Percentiles rank a stretch among this genome's conserved stretches.
These are phyloP conservation scores for Pteria penguin DNA, from an alignment of 2,888 invertebrate genomes.

Conservation along the genomic window DNA sequence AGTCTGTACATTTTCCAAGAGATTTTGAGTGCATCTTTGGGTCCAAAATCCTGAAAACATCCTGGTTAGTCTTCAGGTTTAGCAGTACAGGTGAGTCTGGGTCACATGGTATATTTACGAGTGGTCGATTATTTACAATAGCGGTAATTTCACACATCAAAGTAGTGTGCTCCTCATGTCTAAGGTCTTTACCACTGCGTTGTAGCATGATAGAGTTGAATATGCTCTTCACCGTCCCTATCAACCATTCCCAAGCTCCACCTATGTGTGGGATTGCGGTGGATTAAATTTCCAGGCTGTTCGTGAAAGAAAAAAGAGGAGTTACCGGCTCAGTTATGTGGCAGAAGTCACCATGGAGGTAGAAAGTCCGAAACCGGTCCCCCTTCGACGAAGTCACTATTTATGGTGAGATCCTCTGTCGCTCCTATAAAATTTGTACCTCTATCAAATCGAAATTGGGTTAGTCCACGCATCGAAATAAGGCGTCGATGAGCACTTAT, in stretches of 20 bases:
- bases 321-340: no score
- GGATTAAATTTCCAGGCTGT: slow-evolving; percentile 3
- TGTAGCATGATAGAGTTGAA: slow-evolving; percentile 8
- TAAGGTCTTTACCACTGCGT: slow-evolving; percentile 7
- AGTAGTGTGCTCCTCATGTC: slow-evolving; percentile 35
- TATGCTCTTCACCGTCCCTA: slow-evolving; percentile 7
- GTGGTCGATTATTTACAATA: slow-evolving; percentile 34
- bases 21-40: slow-evolving; percentile 13
- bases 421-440: slow-evolving; percentile 17
- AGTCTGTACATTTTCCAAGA: slow-evolving; percentile 36
- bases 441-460: neutral
- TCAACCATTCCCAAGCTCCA: slow-evolving; percentile 3
- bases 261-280: neutral
- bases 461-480: neutral
- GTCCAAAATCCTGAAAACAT: neutral
- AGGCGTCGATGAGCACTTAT: slow-evolving; percentile 32
- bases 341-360: no score
- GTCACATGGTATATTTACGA: slow-evolving; percentile 29
- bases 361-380: slow-evolving; percentile 15
- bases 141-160: slow-evolving; percentile 34
- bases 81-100: slow-evolving; percentile 29
- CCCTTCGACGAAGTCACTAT: slow-evolving; percentile 24
- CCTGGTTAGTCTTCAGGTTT: slow-evolving; percentile 23
- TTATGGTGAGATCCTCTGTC: neutral
- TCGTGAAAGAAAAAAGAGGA: neutral